Percentiles rank a stretch among this genome's conserved stretches.
phyloP scores from a whole-genome alignment of 2,113 vertebrate species.

The Oplegnathus fasciatus region DNA sequence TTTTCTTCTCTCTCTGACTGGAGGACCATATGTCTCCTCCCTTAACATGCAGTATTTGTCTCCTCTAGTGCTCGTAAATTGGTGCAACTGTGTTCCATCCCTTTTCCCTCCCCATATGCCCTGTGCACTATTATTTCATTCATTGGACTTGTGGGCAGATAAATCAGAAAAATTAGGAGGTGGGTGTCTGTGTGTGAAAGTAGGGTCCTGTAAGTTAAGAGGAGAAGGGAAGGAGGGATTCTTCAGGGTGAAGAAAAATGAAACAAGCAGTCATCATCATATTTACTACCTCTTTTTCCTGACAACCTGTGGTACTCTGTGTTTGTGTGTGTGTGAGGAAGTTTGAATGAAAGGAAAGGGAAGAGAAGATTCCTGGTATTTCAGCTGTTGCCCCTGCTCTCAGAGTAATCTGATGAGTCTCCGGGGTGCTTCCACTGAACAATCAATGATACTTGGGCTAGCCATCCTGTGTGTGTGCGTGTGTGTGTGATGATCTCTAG shows the following conservation, averaged over 20 bases:
- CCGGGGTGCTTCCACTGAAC: slow-evolving; percentile 54
- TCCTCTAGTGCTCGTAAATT: slow-evolving; percentile 8
- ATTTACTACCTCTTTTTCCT: slow-evolving; percentile 12
- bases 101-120: slow-evolving; percentile 11
- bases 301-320: slow-evolving; percentile 56
- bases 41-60: not conserved
- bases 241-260: not conserved
- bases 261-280: not conserved
- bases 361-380: slow-evolving; percentile 53
- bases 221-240: not conserved
- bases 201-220: slow-evolving; percentile 8
- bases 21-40: not conserved
- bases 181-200: not conserved
- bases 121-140: slow-evolving; percentile 56
- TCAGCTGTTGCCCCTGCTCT: slow-evolving; percentile 44
- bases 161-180: slow-evolving; percentile 37
- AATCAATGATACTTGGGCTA: slow-evolving; percentile 63
- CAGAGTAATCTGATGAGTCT: slow-evolving; percentile 71
- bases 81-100: slow-evolving; percentile 2
- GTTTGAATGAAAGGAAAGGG: slow-evolving; percentile 41
- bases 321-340: slow-evolving; percentile 2
- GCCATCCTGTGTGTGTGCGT: not conserved
- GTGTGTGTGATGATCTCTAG: slow-evolving; percentile 28
- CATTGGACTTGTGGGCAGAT: slow-evolving; percentile 62
- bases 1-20: slow-evolving; percentile 2